Conservation (phyloP, 2,797 vertebrate species). For the Avahi laniger region DNA sequence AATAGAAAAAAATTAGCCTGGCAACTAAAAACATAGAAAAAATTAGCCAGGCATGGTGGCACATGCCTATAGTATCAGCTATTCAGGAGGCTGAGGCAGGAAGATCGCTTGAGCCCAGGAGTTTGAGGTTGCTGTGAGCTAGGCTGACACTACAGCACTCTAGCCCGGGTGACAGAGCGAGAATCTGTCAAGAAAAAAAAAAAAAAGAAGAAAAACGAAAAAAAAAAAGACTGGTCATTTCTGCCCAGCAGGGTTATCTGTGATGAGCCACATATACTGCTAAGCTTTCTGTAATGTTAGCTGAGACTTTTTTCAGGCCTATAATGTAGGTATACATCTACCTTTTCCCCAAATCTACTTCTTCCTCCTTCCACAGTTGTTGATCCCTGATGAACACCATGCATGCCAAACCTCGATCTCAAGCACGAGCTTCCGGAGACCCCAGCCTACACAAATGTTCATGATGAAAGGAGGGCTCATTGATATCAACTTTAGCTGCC, state of each 20-base stretch:
- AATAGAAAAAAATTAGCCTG: no score
- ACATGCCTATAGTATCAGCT: no score
- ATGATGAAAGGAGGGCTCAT: not conserved
- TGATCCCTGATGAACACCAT: not conserved
- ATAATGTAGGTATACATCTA: not conserved
- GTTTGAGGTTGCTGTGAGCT: no score
- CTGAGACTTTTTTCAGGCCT: not conserved
- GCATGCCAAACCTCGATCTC: not conserved
- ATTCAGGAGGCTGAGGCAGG: no score
- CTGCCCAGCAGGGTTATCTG: not conserved
- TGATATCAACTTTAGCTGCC: not conserved
- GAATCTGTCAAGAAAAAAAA: no score
- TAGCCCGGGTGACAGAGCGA: no score
- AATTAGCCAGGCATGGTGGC: no score
- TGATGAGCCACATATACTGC: not conserved
- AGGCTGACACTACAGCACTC: no score
- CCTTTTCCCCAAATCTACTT: not conserved
- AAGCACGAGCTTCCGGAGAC: not conserved
- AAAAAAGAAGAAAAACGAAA: no score
- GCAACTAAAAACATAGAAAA: no score
- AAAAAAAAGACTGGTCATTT: not conserved
- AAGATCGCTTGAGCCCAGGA: no score
- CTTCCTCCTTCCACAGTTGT: not conserved
- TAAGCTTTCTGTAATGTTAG: not conserved
- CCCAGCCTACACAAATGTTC: not conserved